Evolutionary conservation across 37 sponge, comb jelly and placozoan genomes (phyloP).

Genomic region (Ianthella basta): DNA sequence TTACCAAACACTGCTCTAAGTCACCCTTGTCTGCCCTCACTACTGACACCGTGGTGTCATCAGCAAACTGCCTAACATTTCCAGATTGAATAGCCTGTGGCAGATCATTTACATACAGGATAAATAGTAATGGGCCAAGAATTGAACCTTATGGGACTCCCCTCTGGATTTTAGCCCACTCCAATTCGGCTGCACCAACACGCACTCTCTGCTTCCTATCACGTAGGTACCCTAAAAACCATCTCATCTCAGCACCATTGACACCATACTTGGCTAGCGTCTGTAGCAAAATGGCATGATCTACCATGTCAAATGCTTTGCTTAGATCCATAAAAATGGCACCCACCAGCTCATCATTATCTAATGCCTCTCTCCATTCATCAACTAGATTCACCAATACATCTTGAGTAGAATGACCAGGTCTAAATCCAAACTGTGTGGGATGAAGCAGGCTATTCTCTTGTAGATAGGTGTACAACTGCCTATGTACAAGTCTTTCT

Average conservation of each 20-base stretch:
- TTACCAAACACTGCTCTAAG: background rate
- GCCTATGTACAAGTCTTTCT: constrained; percentile 25
- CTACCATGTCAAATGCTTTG: constrained; percentile 33
- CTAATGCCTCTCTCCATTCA: constrained; percentile 13
- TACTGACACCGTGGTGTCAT: constrained; percentile 17
- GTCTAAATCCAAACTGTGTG: constrained; percentile 34
- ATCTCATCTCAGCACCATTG: background rate
- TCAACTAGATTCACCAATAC: constrained; percentile 14
- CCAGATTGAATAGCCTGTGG: background rate
- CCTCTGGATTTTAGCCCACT: constrained; percentile 18
- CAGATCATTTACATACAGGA: constrained; percentile 45
- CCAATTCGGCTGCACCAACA: background rate
- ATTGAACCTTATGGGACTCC: constrained; percentile 49
- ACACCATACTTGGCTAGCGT: background rate
- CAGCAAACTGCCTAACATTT: constrained; percentile 24
- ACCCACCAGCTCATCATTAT: background rate
- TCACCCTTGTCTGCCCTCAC: background rate
- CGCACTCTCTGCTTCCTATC: constrained; percentile 5
- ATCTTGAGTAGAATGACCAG: constrained; percentile 34
- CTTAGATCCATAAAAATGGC: constrained; percentile 21
- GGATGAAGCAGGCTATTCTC: background rate
- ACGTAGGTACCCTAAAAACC: constrained; percentile 14
- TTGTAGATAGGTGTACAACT: constrained; percentile 13
- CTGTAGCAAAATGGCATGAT: background rate
- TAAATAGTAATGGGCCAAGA: constrained; percentile 45